Evolutionary conservation across 1,140 invertebrate species (phyloP).

Genomic region (Neelides sp.): DNA sequence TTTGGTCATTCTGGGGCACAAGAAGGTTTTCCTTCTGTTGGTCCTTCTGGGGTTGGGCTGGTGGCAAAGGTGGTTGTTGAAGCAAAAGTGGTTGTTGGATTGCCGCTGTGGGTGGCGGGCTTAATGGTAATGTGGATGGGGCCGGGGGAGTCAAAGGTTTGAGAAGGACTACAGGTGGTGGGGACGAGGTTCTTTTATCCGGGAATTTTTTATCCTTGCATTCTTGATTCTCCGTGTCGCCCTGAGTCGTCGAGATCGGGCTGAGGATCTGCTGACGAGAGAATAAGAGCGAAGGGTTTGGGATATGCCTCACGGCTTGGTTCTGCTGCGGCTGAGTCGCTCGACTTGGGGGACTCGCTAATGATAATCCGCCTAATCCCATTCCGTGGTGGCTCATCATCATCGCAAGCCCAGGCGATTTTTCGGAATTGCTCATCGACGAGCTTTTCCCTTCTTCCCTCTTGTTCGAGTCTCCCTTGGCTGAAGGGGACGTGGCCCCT

Average conservation of each 20-base stretch:
- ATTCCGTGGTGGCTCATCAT: background rate
- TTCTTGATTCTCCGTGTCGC: no score
- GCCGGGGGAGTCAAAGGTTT: background rate
- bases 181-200: background rate
- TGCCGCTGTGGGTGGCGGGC: background rate
- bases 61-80: no score
- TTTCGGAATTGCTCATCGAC: slow-evolving; percentile 7
- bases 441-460: background rate
- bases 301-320: slow-evolving; percentile 36
- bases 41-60: background rate
- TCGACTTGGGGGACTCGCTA: slow-evolving; percentile 4
- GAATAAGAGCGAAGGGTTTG: slow-evolving; percentile 35
- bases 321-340: slow-evolving; percentile 33
- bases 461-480: background rate
- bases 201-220: background rate
- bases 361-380: slow-evolving; percentile 7
- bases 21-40: background rate
- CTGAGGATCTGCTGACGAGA: slow-evolving; percentile 25
- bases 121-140: background rate
- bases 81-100: no score
- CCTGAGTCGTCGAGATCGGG: no score
- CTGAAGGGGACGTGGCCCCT: background rate
- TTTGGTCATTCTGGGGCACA: no score
- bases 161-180: background rate
- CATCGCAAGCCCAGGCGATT: no score